phyloP scores from a whole-genome alignment of 2,888 invertebrate species.

The Hydroisotoma schaefferi region DNA sequence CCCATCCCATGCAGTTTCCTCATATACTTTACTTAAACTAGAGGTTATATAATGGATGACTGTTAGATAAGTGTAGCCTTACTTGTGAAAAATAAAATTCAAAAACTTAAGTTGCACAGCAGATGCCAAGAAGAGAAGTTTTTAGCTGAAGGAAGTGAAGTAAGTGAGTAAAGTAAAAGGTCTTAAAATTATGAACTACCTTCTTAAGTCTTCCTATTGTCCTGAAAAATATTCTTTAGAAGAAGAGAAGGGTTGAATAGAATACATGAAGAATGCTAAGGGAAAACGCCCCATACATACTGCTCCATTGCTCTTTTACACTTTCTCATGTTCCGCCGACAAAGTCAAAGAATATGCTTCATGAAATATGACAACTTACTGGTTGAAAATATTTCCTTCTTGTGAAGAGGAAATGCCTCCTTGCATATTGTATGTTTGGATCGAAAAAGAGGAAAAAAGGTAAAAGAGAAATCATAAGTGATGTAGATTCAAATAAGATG shows the following conservation, averaged over 20 bases:
- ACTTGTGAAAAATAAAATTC: no score
- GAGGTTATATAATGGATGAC: no score
- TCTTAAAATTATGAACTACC: conserved; percentile 21
- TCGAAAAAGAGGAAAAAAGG: no score
- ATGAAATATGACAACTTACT: conserved; percentile 10
- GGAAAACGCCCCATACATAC: no score
- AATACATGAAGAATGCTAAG: conserved; percentile 8
- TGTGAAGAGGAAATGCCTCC: neutral
- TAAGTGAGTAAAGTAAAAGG: conserved; percentile 13
- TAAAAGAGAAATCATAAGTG: neutral
- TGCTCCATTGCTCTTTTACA: no score
- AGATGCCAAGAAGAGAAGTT: no score
- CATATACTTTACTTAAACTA: no score
- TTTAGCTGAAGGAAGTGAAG: conserved; percentile 1
- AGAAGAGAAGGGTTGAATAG: conserved; percentile 2
- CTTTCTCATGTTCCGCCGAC: conserved; percentile 7
- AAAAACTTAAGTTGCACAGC: no score
- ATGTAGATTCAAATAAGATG: conserved; percentile 3
- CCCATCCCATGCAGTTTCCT: no score
- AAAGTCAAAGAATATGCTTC: conserved; percentile 5
- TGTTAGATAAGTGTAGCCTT: no score
- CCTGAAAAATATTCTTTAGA: conserved; percentile 8
- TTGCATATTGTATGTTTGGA: no score
- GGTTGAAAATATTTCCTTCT: neutral
- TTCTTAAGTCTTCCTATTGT: conserved; percentile 13